Evolutionary conservation across 2,888 invertebrate genomes (phyloP).

Genomic region (Eubasilissa splendida): DNA sequence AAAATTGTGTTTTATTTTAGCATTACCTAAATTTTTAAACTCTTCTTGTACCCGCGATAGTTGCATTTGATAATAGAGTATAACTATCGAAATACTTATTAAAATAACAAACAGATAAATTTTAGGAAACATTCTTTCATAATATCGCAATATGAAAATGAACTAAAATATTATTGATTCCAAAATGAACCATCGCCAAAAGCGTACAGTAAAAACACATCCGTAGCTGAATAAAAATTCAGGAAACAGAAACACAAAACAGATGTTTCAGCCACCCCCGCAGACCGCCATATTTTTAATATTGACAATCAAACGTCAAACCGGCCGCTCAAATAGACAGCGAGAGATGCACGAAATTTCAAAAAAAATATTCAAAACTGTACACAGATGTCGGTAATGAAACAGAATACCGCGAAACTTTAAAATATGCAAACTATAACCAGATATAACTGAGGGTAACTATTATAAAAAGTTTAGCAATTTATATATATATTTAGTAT

Average conservation of each 20-base stretch:
- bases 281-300: constrained; percentile 24
- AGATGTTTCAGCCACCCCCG: constrained; percentile 14
- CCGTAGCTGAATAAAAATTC: background rate
- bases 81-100: constrained; percentile 62
- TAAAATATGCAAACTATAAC: background rate
- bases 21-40: constrained; percentile 64
- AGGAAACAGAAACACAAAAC: constrained; percentile 4
- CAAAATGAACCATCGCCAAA: constrained; percentile 16
- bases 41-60: constrained; percentile 64
- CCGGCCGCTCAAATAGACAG: constrained; percentile 12
- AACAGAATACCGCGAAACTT: background rate
- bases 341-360: background rate
- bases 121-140: constrained; percentile 50
- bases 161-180: background rate
- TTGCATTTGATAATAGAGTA: constrained; percentile 65
- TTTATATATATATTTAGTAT: too few relatives aligned
- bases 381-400: constrained; percentile 11
- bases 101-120: constrained; percentile 61
- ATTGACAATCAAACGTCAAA: constrained; percentile 50
- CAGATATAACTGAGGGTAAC: too few relatives aligned
- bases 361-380: background rate
- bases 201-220: constrained; percentile 13
- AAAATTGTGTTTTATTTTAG: background rate
- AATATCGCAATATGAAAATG: constrained; percentile 31
- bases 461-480: too few relatives aligned